Evolutionary conservation across 2,888 invertebrate genomes (phyloP).

Genomic region (Aradus depressus): DNA sequence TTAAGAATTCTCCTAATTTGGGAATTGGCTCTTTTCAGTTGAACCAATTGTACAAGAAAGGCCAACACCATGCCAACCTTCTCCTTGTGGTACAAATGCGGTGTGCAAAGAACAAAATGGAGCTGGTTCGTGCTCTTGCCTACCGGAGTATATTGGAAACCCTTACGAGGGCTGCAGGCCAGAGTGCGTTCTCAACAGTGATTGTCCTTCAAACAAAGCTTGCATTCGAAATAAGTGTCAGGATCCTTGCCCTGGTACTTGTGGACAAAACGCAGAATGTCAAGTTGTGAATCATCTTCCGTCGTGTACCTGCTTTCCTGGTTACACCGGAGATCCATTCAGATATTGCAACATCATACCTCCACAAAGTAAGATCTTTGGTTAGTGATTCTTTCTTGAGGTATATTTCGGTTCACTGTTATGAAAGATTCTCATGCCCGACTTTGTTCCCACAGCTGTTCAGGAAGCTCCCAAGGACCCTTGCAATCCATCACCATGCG

Average conservation of each 20-base stretch:
- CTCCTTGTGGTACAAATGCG: conserved; percentile 60
- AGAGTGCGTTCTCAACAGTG: conserved; percentile 51
- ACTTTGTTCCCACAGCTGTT: conserved; percentile 25
- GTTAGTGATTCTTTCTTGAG: conserved; percentile 15
- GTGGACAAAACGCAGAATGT: conserved; percentile 56
- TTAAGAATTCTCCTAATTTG: background rate
- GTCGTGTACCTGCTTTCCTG: conserved; percentile 48
- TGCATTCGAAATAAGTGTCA: conserved; percentile 55
- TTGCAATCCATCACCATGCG: conserved; percentile 47
- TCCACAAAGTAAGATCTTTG: conserved; percentile 35
- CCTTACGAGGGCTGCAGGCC: conserved; percentile 57
- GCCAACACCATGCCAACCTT: conserved; percentile 55
- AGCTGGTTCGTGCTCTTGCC: conserved; percentile 60
- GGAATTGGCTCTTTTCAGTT: conserved; percentile 14
- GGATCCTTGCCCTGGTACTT: conserved; percentile 58
- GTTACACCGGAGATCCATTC: conserved; percentile 57
- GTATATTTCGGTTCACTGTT: conserved; percentile 18
- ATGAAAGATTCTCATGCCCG: no score
- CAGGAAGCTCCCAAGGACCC: conserved; percentile 49
- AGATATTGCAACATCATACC: conserved; percentile 45
- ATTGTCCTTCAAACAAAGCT: conserved; percentile 50
- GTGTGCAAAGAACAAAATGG: conserved; percentile 58
- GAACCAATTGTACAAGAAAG: conserved; percentile 22
- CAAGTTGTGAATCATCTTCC: conserved; percentile 55
- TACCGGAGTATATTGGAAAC: conserved; percentile 60